Base-by-base conservation (phyloP, 2,113 vertebrate genomes). In the Sinocyclocheilus rhinocerous region DNA sequence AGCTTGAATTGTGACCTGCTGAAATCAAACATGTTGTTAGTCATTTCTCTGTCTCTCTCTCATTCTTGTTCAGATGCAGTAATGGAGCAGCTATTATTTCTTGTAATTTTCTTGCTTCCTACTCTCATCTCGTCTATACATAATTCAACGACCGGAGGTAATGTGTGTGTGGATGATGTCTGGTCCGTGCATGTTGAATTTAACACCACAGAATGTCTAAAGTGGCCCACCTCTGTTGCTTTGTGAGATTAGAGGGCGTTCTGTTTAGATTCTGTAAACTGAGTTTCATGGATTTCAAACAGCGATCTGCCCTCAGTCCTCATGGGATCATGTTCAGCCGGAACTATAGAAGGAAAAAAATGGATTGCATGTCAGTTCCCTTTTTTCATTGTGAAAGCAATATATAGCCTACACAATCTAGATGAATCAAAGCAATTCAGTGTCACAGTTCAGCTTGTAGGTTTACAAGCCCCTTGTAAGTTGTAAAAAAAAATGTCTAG, bases 141-240 rank as follows among this genome's bases (percentile, higher is more conserved):
- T 93, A 95, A 95, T 93, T 94, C 93, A 93, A 94, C 95, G 77
- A 81, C 92, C 76, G 94, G 89, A 95, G 95, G 95, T 95, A 94
- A 94, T 92, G 85, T 88, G 33, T 81, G 33, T 75, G 81, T 87
- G 85, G 75, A 57, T 78, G 18, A 80, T 72, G 79, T 72, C 75
- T 18, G 45, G 76, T 6, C 4, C 59, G 76, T 85, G 55, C 86
- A 69, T 72, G 78, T 86, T 73, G 52, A 77, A 79, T 79, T 86
- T 82, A 87, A 84, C 81, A 85, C 87, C 0, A 18, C 67, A 80
- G 85, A 75, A 76, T 45, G 72, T 76, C 39, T 75, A 82, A 82
- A 82, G 78, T 81, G 77, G 67, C 24, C 11, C n/a, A 20, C 39
- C 52, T 65, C 13, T 65, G 24, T 63, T 36, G 24, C 59, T 65